phyloP scores from a whole-genome alignment of 2,797 vertebrate genomes.

The Hydrophis major region DNA sequence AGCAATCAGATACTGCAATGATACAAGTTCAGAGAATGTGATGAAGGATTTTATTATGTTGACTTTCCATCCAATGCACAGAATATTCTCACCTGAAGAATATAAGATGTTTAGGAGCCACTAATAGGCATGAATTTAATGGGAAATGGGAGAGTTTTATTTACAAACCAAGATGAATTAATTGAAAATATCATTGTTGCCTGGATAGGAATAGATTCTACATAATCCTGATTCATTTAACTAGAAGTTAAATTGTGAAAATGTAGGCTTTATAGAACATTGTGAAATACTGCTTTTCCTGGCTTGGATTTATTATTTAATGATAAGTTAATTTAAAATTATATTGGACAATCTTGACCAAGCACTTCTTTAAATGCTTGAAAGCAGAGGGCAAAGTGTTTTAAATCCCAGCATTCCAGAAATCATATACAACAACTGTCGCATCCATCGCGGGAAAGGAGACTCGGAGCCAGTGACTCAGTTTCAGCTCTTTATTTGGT shows the following conservation, averaged over 20 bases:
- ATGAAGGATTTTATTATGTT: not conserved
- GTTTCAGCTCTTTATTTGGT: no score
- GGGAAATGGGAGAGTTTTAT: not conserved
- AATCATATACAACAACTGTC: constrained; percentile 28
- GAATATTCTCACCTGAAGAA: not conserved
- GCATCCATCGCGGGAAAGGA: no score
- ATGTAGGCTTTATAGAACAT: not conserved
- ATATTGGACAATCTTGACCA: constrained; percentile 13
- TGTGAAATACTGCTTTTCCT: not conserved
- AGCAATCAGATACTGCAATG: not conserved
- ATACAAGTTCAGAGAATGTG: not conserved
- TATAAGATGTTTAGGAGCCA: not conserved
- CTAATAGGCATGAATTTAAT: not conserved
- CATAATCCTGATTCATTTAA: not conserved
- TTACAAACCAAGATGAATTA: not conserved
- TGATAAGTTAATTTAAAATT: not conserved
- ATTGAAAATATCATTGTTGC: not conserved
- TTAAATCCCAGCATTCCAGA: not conserved
- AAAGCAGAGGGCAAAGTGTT: not conserved
- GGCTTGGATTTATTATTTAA: not conserved
- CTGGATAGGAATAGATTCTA: not conserved
- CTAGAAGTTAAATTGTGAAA: not conserved
- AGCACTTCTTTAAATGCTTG: constrained; percentile 28
- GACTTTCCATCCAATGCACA: not conserved
- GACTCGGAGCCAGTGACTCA: no score